Conservation (phyloP, 2,888 invertebrate genomes). For the Agrilus mali region DNA sequence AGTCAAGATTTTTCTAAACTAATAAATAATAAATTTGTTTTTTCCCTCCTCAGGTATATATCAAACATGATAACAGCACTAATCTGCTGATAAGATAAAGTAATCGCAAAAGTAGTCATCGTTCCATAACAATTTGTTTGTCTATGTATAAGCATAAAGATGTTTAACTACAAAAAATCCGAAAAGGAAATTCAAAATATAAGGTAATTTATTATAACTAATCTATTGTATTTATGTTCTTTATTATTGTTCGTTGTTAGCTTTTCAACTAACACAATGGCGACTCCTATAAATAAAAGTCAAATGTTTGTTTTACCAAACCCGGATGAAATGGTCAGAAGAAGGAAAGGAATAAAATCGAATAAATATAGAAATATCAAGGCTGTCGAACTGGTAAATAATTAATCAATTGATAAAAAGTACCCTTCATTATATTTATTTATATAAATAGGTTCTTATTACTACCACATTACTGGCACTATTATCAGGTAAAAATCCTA, state of each 20-base stretch:
- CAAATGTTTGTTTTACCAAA: constrained; percentile 6
- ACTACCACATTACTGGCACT: no score
- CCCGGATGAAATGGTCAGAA: neutral
- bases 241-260: neutral
- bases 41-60: no score
- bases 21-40: no score
- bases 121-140: no score
- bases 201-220: neutral
- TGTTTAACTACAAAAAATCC: neutral
- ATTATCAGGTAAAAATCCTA: no score
- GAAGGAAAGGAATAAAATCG: neutral
- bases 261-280: constrained; percentile 1
- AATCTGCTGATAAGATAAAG: no score
- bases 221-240: neutral
- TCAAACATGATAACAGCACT: no score
- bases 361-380: constrained; percentile 5
- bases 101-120: no score
- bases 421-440: no score
- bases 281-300: constrained; percentile 5
- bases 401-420: neutral
- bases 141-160: neutral
- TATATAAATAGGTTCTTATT: no score
- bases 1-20: no score
- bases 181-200: neutral
- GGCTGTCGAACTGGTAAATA: constrained; percentile 6